Conservation (phyloP, 2,113 vertebrate species). For the Gasterosteus aculeatus region DNA sequence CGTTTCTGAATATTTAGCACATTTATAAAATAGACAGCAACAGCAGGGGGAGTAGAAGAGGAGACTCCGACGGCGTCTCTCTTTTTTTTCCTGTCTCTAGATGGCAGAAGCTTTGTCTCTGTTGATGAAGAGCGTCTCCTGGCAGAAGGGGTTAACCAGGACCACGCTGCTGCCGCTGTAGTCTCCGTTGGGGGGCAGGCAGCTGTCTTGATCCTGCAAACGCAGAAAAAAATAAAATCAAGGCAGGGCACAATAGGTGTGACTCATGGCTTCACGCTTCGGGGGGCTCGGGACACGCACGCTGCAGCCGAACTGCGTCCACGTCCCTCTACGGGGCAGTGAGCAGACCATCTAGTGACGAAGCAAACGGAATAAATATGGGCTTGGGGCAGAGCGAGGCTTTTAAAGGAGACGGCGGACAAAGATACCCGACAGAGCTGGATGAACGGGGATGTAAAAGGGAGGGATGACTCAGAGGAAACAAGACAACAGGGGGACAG, state of each 20-base stretch:
- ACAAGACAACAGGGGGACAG: conserved; percentile 25
- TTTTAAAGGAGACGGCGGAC: conserved; percentile 43
- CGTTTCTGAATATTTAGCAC: conserved; percentile 91
- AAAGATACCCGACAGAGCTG: conserved; percentile 42
- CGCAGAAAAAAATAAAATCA: neutral
- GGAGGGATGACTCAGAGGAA: conserved; percentile 55
- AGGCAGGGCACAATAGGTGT: conserved; percentile 15
- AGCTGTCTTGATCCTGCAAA: conserved; percentile 91
- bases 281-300: conserved; percentile 3
- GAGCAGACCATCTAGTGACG: conserved; percentile 4
- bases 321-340: conserved; percentile 28
- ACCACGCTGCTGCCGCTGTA: conserved; percentile 94
- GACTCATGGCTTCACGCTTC: conserved; percentile 21
- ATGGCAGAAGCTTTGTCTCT: conserved; percentile 92
- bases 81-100: conserved; percentile 77
- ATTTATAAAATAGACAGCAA: conserved; percentile 91
- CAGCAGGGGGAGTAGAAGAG: conserved; percentile 80
- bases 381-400: conserved; percentile 12
- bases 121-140: conserved; percentile 95
- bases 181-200: conserved; percentile 94
- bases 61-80: conserved; percentile 69
- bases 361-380: conserved; percentile 23
- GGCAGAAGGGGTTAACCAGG: conserved; percentile 98
- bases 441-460: conserved; percentile 37
- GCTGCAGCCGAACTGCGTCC: conserved; percentile 41